Evolutionary conservation across 37 sponge, comb jelly and placozoan genomes (phyloP).

Genomic region (Petrosia ficiformis): DNA sequence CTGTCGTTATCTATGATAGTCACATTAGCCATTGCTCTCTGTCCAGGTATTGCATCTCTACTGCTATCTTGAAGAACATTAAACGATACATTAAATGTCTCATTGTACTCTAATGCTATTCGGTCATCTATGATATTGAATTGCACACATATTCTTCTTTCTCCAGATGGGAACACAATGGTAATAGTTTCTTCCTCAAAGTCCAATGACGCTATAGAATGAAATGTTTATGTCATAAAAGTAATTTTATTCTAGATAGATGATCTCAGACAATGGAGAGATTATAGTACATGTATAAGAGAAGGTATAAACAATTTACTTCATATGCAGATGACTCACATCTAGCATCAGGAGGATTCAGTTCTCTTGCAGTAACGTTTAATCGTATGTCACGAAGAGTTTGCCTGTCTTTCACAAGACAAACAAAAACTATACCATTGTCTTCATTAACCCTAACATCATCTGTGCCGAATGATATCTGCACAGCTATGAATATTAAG

Average conservation of each 20-base stretch:
- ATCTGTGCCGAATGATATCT: background rate
- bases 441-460: slow-evolving; percentile 33
- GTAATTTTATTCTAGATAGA: too few relatives aligned
- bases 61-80: too few relatives aligned
- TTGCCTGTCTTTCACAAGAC: background rate
- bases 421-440: slow-evolving; percentile 18
- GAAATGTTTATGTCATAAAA: too few relatives aligned
- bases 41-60: background rate
- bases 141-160: background rate
- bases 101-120: slow-evolving; percentile 13
- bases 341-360: background rate
- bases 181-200: too few relatives aligned
- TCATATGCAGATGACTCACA: too few relatives aligned
- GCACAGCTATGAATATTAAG: background rate
- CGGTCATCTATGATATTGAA: slow-evolving; percentile 5
- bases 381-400: background rate
- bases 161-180: background rate
- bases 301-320: too few relatives aligned
- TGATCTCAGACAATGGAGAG: too few relatives aligned
- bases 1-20: background rate
- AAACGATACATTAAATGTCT: slow-evolving; percentile 16
- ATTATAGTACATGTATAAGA: too few relatives aligned
- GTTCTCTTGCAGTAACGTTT: background rate
- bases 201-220: too few relatives aligned
- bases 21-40: background rate